A percentile compares a stretch with the other conserved stretches of the same genome.
These are phyloP conservation scores for Drosophila trapezifrons DNA, from an alignment of 1,140 invertebrate species.

Conservation along the genomic window DNA sequence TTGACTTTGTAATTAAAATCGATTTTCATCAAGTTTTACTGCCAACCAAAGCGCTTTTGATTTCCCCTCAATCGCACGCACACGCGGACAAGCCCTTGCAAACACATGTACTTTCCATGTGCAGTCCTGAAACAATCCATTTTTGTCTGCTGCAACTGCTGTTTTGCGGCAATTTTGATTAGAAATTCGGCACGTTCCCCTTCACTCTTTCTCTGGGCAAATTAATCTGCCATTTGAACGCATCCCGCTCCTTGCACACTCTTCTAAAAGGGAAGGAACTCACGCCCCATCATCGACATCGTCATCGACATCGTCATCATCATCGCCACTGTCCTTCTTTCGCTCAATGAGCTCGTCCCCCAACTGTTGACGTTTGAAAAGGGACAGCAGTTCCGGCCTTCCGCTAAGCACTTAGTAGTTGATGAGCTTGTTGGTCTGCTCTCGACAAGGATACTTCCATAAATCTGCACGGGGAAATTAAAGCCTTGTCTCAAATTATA, in stretches of 20 bases:
- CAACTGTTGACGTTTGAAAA: slow-evolving; percentile 21
- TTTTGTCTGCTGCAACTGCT: slow-evolving; percentile 66
- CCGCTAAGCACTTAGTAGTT: slow-evolving; percentile 19
- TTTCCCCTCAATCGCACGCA: slow-evolving; percentile 45
- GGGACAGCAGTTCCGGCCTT: slow-evolving; percentile 16
- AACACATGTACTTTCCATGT: slow-evolving; percentile 15
- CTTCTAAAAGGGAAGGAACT: slow-evolving; percentile 7
- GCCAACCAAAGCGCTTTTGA: slow-evolving; percentile 66
- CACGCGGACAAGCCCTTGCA: slow-evolving; percentile 11
- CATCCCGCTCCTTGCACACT: slow-evolving; percentile 15
- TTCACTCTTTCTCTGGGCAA: slow-evolving; percentile 25
- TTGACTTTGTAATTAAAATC: slow-evolving; percentile 83
- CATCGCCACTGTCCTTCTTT: slow-evolving; percentile 19
- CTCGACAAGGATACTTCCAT: slow-evolving; percentile 35
- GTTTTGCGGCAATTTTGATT: slow-evolving; percentile 76
- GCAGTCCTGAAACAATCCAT: slow-evolving; percentile 62
- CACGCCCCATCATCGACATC: slow-evolving; percentile 31
- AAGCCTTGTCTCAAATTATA: neutral
- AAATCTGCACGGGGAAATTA: slow-evolving; percentile 13
- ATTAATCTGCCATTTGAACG: slow-evolving; percentile 57
- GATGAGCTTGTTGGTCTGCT: slow-evolving; percentile 31
- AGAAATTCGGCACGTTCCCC: slow-evolving; percentile 68
- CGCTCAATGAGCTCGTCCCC: slow-evolving; percentile 4
- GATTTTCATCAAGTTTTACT: slow-evolving; percentile 78
- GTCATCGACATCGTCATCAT: slow-evolving; percentile 19